A percentile compares a stretch with the other conserved stretches of the same genome.
phyloP scores from a whole-genome alignment of 2,888 invertebrate genomes.

The Agriopis marginaria region DNA sequence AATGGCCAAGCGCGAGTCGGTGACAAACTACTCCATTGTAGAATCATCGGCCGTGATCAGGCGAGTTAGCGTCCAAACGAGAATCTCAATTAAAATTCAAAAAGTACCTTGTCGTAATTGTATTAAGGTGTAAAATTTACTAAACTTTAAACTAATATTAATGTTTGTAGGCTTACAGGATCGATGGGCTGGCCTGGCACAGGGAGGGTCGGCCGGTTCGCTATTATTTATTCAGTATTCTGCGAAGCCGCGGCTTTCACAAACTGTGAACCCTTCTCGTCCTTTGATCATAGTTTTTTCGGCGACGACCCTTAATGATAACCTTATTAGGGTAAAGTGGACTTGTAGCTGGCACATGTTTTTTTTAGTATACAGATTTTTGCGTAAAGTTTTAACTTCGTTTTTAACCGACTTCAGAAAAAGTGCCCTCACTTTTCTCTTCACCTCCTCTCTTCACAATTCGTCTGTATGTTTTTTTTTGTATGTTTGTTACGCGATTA shows the following conservation, averaged over 20 bases:
- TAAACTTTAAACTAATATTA: not conserved
- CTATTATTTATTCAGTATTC: conserved; percentile 18
- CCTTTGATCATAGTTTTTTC: conserved; percentile 27
- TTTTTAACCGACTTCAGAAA: too few species aligned
- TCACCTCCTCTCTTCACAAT: too few species aligned
- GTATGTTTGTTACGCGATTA: too few species aligned
- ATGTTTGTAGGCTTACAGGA: not conserved
- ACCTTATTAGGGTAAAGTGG: conserved; percentile 11
- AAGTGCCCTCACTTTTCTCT: too few species aligned
- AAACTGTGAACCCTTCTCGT: conserved; percentile 19
- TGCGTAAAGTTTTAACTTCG: not conserved
- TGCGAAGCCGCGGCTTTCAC: conserved; percentile 3
- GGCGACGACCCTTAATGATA: conserved; percentile 16
- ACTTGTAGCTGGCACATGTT: not conserved
- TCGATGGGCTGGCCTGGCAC: conserved; percentile 9
- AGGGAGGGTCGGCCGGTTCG: not conserved
- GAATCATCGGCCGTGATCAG: too few species aligned
- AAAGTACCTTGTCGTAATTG: not conserved
- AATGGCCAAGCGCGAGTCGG: too few species aligned
- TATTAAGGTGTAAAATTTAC: not conserved
- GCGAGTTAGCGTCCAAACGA: too few species aligned
- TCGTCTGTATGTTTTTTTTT: too few species aligned
- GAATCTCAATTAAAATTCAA: not conserved
- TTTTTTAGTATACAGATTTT: not conserved
- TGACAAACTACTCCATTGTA: too few species aligned